phyloP scores from a whole-genome alignment of 2,797 vertebrate species.

The Eulemur coronatus region DNA sequence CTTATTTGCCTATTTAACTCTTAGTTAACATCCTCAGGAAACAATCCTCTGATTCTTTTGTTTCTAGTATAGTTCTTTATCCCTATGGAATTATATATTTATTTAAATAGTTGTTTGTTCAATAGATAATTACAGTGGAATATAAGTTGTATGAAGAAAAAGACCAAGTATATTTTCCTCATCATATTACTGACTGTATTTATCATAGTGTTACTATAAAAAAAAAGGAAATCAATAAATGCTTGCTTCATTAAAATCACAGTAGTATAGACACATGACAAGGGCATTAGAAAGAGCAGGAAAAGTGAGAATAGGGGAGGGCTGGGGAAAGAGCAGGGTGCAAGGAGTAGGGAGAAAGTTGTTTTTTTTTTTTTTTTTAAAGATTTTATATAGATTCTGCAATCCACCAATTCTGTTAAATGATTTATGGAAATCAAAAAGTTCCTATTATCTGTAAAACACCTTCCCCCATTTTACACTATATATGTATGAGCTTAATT shows the following conservation, averaged over 20 bases:
- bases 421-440: background rate
- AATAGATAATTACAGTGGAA: background rate
- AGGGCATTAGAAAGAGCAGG: too few relatives aligned
- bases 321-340: background rate
- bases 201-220: background rate
- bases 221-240: background rate
- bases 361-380: background rate
- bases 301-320: background rate
- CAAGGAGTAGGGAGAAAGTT: background rate
- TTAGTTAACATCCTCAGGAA: background rate
- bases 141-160: background rate
- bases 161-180: background rate
- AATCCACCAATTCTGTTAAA: background rate
- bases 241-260: background rate
- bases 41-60: background rate
- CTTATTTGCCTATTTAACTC: background rate
- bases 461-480: background rate
- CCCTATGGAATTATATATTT: background rate
- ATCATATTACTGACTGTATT: background rate
- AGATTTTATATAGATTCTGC: background rate
- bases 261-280: background rate
- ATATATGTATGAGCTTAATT: background rate
- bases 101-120: background rate
- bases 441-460: background rate
- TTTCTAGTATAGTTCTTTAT: background rate